Evolutionary conservation across 2,888 invertebrate species (phyloP), one percentile per base, ranked within the genome.

Genomic region (Tenthredo amoena): DNA sequence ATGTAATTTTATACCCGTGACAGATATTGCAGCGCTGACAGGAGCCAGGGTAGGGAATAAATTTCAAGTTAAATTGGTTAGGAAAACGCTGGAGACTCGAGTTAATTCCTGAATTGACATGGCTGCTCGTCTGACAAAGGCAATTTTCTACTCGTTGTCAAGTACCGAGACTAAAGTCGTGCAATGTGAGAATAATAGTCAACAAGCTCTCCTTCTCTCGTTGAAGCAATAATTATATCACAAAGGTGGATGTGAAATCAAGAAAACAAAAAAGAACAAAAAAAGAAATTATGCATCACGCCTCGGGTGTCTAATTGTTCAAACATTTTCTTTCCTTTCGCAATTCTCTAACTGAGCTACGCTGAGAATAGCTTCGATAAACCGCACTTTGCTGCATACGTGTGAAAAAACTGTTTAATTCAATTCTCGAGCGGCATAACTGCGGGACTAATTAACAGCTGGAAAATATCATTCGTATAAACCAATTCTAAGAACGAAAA

Each of bases 1-100:
- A 85, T 58, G 79, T 85, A 85, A 85, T 85, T 85, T 85, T 85
- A 85, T 81, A 81, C 82, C 50, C 79, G 77, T 43, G 85, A 85
- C 82, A 85, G 85, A 79, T 85, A 85, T 85, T 72, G 85, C 85
- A 40, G 40, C 37, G 85, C 81, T 72, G 71, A 81, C 85, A 79
- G 71, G 34, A 79, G 71, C 79, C 81, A 68, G 15, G 47, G 68
- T 65, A 72, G 43, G 71, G 58, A 68, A 82, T 82, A 85, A 81
- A 82, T 85, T 72, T 82, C 55, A 12, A 71, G 58, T 85, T 65
- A 85, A 85, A 82, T 85, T 85, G 79, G 79, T 83, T 81, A 81
- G 81, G 62, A 83, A 83, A 71, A 83, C 71, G 83, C 65, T 47
- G 68, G 40, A 83, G 83, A 83, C 65, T 68, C 83, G 83, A 83